Conservation (phyloP, 1,140 invertebrate species). For the Ostrea denselamellosa region DNA sequence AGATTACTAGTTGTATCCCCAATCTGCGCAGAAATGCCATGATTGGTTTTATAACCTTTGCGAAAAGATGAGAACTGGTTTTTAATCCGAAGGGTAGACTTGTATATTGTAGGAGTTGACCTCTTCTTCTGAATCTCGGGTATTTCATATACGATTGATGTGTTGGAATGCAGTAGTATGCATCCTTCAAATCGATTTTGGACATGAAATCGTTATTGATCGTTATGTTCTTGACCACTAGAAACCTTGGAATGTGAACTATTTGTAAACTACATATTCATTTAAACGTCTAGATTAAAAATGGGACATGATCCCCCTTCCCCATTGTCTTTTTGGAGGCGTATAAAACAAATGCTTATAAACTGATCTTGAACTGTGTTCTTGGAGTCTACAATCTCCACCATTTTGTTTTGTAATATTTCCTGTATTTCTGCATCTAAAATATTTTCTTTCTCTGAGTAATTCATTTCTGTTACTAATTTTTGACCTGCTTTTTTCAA, state of each 20-base stretch:
- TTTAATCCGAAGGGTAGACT: constrained; percentile 19
- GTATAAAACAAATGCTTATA: constrained; percentile 34
- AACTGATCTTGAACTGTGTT: constrained; percentile 34
- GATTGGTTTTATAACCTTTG: constrained; percentile 44
- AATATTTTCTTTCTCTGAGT: constrained; percentile 31
- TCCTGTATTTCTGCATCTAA: constrained; percentile 33
- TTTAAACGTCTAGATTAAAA: constrained; percentile 39
- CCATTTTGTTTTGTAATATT: constrained; percentile 31
- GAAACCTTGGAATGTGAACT: constrained; percentile 46
- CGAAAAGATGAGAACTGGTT: constrained; percentile 32
- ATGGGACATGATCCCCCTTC: constrained; percentile 34
- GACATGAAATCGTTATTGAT: constrained; percentile 42
- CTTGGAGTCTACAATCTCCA: constrained; percentile 31
- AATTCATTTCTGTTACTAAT: constrained; percentile 19
- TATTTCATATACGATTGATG: constrained; percentile 35
- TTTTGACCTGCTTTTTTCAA: background rate
- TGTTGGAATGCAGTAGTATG: constrained; percentile 38
- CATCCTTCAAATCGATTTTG: constrained; percentile 41
- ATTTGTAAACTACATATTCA: constrained; percentile 22
- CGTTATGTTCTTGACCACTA: constrained; percentile 9
- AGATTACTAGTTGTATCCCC: constrained; percentile 47
- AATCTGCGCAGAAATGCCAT: constrained; percentile 43
- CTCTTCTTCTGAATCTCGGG: background rate
- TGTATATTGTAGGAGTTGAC: constrained; percentile 17
- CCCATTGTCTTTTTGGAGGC: constrained; percentile 45